Conservation (phyloP, 2,888 invertebrate species). For the Epistrophella euchroma region DNA sequence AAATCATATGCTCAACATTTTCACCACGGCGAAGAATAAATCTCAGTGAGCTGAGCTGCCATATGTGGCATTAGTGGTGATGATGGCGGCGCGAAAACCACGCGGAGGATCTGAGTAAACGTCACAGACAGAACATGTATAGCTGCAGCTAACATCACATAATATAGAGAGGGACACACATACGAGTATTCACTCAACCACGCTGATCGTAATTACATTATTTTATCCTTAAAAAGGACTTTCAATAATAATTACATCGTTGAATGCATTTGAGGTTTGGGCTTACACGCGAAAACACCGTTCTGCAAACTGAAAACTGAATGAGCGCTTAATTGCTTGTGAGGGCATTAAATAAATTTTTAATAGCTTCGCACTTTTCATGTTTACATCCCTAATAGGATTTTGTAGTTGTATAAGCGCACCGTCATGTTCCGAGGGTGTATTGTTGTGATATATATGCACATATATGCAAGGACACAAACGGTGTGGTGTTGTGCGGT, state of each 20-base stretch:
- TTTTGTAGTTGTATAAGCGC: conserved; percentile 77
- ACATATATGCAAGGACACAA: conserved; percentile 9
- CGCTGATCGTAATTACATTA: conserved; percentile 69
- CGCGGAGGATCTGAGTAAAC: not conserved
- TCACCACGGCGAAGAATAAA: conserved; percentile 54
- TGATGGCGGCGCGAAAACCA: not conserved
- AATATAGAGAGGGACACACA: not conserved
- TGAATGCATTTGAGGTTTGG: conserved; percentile 75
- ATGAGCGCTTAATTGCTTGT: conserved; percentile 83
- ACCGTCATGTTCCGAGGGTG: conserved; percentile 47
- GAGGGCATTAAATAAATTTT: conserved; percentile 84
- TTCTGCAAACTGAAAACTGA: conserved; percentile 79
- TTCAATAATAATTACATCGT: conserved; percentile 76
- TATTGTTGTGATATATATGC: too few relatives aligned
- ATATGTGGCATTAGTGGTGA: conserved; percentile 32
- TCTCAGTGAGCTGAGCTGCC: conserved; percentile 52
- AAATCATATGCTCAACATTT: conserved; percentile 41
- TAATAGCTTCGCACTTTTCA: conserved; percentile 84
- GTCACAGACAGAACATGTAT: not conserved
- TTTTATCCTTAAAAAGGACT: conserved; percentile 72
- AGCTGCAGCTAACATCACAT: conserved; percentile 9
- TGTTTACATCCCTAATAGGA: conserved; percentile 82
- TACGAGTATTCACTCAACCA: conserved; percentile 51
- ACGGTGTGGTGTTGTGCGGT: not conserved
- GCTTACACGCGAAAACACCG: conserved; percentile 71